Evolutionary conservation across 1,140 invertebrate genomes (phyloP), one percentile per base, ranked within the genome.

Genomic region (Homarus americanus): DNA sequence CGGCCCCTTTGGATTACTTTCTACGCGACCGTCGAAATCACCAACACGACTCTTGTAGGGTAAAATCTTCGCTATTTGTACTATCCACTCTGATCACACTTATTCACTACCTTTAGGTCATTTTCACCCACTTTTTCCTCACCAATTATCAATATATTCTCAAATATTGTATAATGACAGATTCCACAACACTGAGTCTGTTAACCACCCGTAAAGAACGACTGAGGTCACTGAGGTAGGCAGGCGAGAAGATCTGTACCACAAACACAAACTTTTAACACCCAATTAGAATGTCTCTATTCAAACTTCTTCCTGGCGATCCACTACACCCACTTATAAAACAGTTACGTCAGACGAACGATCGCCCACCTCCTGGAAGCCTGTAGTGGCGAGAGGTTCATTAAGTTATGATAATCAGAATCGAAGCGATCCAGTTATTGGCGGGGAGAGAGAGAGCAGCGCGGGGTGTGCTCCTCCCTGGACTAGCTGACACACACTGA

Each of bases 401-500:
- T n/a, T n/a, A n/a, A n/a, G n/a, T n/a, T n/a, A n/a, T n/a, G n/a
- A n/a, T n/a, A n/a, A n/a, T n/a, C n/a, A 36, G 32, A 82, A 58
- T 49, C 3, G 20, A 58, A 80, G 78, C 40, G 41, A 36, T 28
- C 10, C 10, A 82, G 49, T 53, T 2, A 34, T 58, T n/a, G 15
- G 32, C 36, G 28, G 72, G 12, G 28, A 40, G 28, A 40, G 38
- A 38, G 40, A 72, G 40, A 15, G 83, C 24, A 12, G 66, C 10
- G 24, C 69, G 69, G 41, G 10, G 28, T 38, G 4, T 73, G 58
- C 69, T 85, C 40, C 69, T 49, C 10, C 40, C 3, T 36, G 4
- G 63, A 84, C 82, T 10, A 72, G 24, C 63, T 73, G 2, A 44
- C 38, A 44, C 82, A 85, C 69, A 85, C 83, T 85, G 83, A 72